These are phyloP conservation scores for Brachirus orientalis DNA, from an alignment of 2,113 vertebrate species.

Conservation along the genomic window DNA sequence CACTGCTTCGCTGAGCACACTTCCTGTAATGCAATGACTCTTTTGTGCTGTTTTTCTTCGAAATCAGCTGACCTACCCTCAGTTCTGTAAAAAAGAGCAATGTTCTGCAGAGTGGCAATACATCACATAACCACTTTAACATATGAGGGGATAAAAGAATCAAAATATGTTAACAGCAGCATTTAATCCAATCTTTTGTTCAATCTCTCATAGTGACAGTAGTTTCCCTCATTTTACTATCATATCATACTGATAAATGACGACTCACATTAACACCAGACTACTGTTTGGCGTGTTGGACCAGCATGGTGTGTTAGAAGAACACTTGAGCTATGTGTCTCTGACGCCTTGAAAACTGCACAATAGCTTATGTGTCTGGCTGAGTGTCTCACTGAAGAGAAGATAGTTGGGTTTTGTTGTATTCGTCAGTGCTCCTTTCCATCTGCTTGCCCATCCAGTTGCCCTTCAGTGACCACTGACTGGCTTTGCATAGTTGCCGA, in stretches of 20 bases:
- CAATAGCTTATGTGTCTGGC: slow-evolving; percentile 68
- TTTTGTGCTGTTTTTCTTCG: slow-evolving; percentile 62
- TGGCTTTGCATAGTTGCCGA: slow-evolving; percentile 15
- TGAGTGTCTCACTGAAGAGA: slow-evolving; percentile 49
- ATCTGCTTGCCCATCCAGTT: slow-evolving; percentile 39
- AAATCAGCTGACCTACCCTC: slow-evolving; percentile 76
- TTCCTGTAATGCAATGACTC: slow-evolving; percentile 78
- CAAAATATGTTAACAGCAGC: not conserved
- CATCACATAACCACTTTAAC: slow-evolving; percentile 15
- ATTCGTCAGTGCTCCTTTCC: slow-evolving; percentile 47
- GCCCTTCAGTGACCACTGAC: slow-evolving; percentile 30
- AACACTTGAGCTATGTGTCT: slow-evolving; percentile 62
- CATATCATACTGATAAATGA: slow-evolving; percentile 28
- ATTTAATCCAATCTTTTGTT: not conserved
- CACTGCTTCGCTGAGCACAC: slow-evolving; percentile 57
- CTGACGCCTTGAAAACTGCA: slow-evolving; percentile 37
- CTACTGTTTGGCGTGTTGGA: slow-evolving; percentile 36
- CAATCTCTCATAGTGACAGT: not conserved
- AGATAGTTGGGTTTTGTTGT: slow-evolving; percentile 68
- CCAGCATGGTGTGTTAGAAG: slow-evolving; percentile 52
- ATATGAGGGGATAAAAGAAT: slow-evolving; percentile 10
- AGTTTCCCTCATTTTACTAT: slow-evolving; percentile 10
- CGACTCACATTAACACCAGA: slow-evolving; percentile 28
- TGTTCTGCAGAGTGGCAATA: slow-evolving; percentile 1
- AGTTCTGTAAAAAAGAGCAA: slow-evolving; percentile 37